Conservation (phyloP, 2,113 vertebrate genomes). For the Mus pahari region DNA sequence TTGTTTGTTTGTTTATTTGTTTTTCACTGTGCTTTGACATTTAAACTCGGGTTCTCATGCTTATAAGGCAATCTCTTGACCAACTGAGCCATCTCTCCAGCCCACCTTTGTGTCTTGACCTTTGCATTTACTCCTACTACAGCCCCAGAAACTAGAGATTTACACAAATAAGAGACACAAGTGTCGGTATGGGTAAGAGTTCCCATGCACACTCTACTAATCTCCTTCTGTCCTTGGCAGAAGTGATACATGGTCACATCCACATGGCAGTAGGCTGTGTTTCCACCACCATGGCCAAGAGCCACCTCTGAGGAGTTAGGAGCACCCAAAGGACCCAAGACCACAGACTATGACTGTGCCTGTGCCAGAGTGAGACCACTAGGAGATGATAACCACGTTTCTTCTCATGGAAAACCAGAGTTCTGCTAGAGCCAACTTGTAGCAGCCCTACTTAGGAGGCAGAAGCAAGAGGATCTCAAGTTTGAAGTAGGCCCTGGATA, state of each 20-base stretch:
- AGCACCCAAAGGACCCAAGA: background rate
- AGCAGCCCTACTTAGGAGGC: background rate
- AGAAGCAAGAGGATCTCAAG: background rate
- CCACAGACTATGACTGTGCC: background rate
- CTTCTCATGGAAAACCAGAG: background rate
- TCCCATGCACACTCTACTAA: background rate
- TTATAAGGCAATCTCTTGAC: background rate
- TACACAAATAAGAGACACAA: background rate
- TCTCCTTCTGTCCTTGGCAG: constrained; percentile 9
- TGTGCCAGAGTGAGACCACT: background rate
- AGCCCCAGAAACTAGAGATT: background rate
- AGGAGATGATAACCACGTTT: background rate
- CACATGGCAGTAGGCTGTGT: background rate
- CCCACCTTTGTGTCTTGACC: background rate
- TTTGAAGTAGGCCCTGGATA: background rate
- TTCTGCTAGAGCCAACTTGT: background rate
- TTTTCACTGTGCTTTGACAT: background rate
- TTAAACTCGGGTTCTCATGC: background rate
- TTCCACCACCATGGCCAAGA: background rate
- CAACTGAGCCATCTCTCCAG: background rate
- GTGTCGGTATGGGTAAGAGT: background rate
- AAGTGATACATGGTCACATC: background rate
- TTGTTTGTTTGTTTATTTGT: background rate
- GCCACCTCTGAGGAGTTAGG: background rate
- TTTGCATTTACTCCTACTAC: background rate